Base-by-base conservation (phyloP, 1,140 invertebrate species). In the Apis dorsata region DNA sequence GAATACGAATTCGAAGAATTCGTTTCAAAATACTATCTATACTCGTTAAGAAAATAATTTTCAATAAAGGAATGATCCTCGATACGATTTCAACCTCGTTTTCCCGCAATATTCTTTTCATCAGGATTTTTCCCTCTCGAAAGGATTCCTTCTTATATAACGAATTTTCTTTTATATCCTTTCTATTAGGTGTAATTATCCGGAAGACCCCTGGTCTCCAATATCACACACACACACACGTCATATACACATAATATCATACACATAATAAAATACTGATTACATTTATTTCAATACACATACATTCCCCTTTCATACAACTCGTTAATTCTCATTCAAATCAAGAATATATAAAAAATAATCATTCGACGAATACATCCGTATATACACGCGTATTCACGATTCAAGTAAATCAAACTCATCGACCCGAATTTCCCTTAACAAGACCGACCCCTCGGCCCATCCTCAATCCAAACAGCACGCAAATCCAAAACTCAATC, bases 141-240 rank as follows among this genome's bases (percentile, higher is more conserved):
- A 77, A 72, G 55, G 68, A 12, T 65, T 70, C 81, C 15, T 55
- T 66, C 57, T 81, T 74, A 34, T 70, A 21, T 59, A 17, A 13
- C 19, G 24, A 44, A 83, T 79, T 59, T 80, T 79, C 69, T 69
- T 74, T 86, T 55, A 79, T 79, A 86, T 84, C 72, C 75, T 79
- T 84, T 79, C 81, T 49, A 80, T 49, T 55, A 51, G 69, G 83
- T 84, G 85, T 79, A 86, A 87, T 87, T 86, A 79, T 87, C 60
- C 34, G 65, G 70, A 68, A 76, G 66, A 80, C 63, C 51, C 44
- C 62, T 49, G 51, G 71, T 55, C 63, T 84, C 62, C 81, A 57
- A 85, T 66, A 53, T 85, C 76, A 86, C 85, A 72, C 51, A 68
- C 84, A 72, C 53, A 62, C 81, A 60, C 24, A 24, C 24, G 24